Evolutionary conservation across 2,888 invertebrate species (phyloP), one percentile per base, ranked within the genome.

Genomic region (Panzeria rudis): DNA sequence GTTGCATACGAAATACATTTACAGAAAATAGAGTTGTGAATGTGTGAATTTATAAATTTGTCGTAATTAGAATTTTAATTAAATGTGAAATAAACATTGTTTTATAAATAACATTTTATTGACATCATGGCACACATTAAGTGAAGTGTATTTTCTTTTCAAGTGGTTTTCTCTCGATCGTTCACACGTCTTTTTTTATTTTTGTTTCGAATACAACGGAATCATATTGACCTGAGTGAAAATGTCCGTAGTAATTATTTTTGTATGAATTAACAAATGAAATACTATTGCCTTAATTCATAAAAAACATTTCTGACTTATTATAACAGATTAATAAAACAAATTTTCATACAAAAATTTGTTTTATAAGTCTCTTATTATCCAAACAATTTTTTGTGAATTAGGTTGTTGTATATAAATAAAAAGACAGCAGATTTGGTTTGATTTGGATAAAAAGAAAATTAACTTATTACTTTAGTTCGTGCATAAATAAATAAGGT

Each of bases 101-200:
- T 71, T 77, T 72, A 68, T 56, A 85, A 85, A 85, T 82, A 85
- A 78, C 47, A 69, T 78, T 82, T 38, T 75, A 75, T 82, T 85
- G 85, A 78, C 85, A 84, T 81, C 72, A 75, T 85, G 82, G 81
- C 85, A 82, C 68, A 82, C 85, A 78, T 85, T 85, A 52, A 38
- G 54, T 79, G 56, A 66, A 73, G 73, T 64, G 47, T 66, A 47
- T 72, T 80, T 64, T 80, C 35, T 69, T 50, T 17, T 78, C 35
- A 56, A 77, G 8, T 56, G 44, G 47, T 56, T 59, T 75, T 62
- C 20, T 25, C 56, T 66, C 15, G 68, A 50, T 50, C 38, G 25
- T 59, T 77, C 47, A 59, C 77, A 50, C 35, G 56, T 25, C 44
- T 47, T 47, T 68, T 7, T 9, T 54, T 17, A n/a, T 41, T n/a